Evolutionary conservation across 2,888 invertebrate species (phyloP), one percentile per base, ranked within the genome.

Genomic region (Coelopa pilipes): DNA sequence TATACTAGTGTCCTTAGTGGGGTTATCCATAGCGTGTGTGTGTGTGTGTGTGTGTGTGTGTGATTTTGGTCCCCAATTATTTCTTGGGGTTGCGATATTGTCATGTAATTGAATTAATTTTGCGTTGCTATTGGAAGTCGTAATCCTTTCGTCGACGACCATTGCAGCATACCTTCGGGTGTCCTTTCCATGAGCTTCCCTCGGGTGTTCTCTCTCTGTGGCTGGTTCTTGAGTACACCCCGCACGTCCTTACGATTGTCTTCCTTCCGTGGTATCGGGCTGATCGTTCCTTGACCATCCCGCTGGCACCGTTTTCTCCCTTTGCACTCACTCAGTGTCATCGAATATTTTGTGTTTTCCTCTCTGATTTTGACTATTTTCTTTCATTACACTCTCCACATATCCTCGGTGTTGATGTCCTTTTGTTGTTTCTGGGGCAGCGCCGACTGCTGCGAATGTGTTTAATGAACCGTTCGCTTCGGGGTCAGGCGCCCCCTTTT

Each of bases 51-150:
- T 24, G 21, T n/a, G 4, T 70, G 47, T 67, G 34, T 21, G 68
- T 59, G 46, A 66, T 70, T 67, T 12, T 19, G 15, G 57, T 57
- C 47, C 63, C 45, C 53, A 70, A 57, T 62, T 55, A 46, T 47
- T 63, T 68, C 55, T 71, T 63, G 24, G 65, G 63, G 53, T 59
- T 21, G 57, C 50, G 53, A 19, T 71, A 53, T 71, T 71, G 49
- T 66, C 15, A 49, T 66, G 19, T 53, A 50, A 66, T 49, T 66
- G 50, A 66, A 66, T 49, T 50, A 66, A 66, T 66, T 24, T 13
- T 12, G 21, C 24, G 50, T 50, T 66, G 15, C 21, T 13, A 50
- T 66, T 24, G 50, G 50, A 21, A 49, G 50, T 70, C 49, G 24
- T 59, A 21, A 47, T 45, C 55, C 57, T n/a, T 59, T 70, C 47